Evolutionary conservation across 37 sponge, comb jelly and placozoan genomes (phyloP).

Genomic region (Mnemiopsis leidyi): DNA sequence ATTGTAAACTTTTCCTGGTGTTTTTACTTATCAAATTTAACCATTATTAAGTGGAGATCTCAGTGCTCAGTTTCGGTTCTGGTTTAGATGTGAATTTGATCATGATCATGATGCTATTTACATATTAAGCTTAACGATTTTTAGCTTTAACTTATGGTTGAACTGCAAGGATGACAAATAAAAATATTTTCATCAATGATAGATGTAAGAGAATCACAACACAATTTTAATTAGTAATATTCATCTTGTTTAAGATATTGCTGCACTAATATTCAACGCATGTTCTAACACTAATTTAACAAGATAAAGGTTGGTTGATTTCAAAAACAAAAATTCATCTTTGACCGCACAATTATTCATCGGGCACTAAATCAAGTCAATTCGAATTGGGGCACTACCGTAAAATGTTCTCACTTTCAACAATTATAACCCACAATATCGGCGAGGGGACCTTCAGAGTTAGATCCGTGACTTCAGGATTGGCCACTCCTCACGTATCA

Average conservation of each 20-base stretch:
- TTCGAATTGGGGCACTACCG: too few species aligned
- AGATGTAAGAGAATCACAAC: constrained; percentile 46
- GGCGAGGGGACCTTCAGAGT: not conserved
- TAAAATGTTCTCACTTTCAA: not conserved
- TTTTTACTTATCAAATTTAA: too few species aligned
- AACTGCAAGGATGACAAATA: not conserved
- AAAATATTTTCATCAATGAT: not conserved
- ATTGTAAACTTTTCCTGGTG: too few species aligned
- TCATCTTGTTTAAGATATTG: not conserved
- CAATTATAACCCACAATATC: not conserved
- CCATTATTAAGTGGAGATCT: too few species aligned
- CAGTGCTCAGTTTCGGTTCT: too few species aligned
- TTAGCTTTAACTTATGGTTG: too few species aligned
- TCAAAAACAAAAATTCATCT: not conserved
- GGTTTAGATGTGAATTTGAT: too few species aligned
- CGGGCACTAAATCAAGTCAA: too few species aligned
- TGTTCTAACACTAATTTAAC: not conserved
- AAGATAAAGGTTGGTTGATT: not conserved
- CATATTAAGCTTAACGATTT: too few species aligned
- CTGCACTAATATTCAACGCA: not conserved
- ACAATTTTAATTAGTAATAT: constrained; percentile 25
- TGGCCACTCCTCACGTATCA: not conserved
- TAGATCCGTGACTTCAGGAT: too few species aligned
- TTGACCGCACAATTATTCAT: not conserved
- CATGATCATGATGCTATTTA: too few species aligned